Evolutionary conservation across 1,140 invertebrate species (phyloP).

Genomic region (Calephelis virginiensis): DNA sequence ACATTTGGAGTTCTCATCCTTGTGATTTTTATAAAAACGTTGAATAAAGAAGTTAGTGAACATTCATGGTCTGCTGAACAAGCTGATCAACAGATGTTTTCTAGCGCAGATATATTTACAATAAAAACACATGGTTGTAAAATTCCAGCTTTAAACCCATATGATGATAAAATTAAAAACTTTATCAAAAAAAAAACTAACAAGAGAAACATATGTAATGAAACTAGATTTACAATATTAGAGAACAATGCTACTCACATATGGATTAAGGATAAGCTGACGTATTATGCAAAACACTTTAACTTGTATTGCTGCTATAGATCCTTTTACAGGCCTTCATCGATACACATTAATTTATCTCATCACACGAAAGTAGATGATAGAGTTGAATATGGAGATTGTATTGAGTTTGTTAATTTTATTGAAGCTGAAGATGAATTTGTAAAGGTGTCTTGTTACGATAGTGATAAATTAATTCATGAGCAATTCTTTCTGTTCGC

Average conservation of each 20-base stretch:
- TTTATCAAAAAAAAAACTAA: constrained; percentile 64
- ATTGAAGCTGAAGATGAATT: constrained; percentile 80
- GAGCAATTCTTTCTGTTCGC: constrained; percentile 85
- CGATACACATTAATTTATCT: constrained; percentile 50
- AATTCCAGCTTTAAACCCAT: constrained; percentile 87
- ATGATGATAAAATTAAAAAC: constrained; percentile 78
- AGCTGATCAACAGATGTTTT: constrained; percentile 31
- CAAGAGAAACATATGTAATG: constrained; percentile 51
- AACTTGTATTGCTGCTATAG: constrained; percentile 81
- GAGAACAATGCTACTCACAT: constrained; percentile 82
- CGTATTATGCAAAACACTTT: constrained; percentile 72
- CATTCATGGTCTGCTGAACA: constrained; percentile 36
- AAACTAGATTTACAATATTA: constrained; percentile 74
- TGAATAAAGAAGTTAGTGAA: constrained; percentile 41
- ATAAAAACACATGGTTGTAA: constrained; percentile 88
- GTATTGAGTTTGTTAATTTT: constrained; percentile 60
- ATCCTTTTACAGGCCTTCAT: constrained; percentile 78
- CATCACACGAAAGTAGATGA: constrained; percentile 57
- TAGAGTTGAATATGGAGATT: constrained; percentile 63
- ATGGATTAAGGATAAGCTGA: constrained; percentile 68
- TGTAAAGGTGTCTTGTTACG: constrained; percentile 80
- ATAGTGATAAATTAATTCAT: constrained; percentile 76
- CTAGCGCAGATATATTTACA: constrained; percentile 51
- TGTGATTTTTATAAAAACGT: no score
- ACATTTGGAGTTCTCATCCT: no score